Percentiles rank a stretch among this genome's conserved stretches.
These are phyloP conservation scores for Euphonia xanthogaster DNA, from an alignment of 2,797 vertebrate genomes.

Conservation along the genomic window DNA sequence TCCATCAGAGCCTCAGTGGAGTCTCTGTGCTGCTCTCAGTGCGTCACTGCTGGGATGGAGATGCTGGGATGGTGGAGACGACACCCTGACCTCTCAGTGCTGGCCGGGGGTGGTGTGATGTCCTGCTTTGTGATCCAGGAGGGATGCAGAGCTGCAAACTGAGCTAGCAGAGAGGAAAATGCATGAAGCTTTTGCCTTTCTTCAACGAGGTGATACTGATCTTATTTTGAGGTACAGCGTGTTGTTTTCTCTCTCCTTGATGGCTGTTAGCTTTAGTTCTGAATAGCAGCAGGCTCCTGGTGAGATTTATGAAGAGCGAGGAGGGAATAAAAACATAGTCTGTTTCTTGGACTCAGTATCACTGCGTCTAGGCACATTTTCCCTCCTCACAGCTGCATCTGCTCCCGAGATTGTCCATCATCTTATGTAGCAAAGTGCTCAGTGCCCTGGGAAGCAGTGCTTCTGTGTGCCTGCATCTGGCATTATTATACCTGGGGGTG, in stretches of 20 bases:
- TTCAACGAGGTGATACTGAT: not conserved
- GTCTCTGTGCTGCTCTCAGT: not conserved
- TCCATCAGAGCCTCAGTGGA: not conserved
- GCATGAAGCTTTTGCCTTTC: not conserved
- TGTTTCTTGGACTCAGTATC: not conserved
- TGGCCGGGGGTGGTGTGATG: not conserved
- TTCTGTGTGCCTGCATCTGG: not conserved
- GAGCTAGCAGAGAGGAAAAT: not conserved
- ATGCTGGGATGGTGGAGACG: rapidly evolving
- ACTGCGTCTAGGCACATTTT: rapidly evolving
- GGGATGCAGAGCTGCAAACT: not conserved
- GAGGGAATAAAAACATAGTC: not conserved
- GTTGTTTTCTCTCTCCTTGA: not conserved
- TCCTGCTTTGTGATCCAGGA: not conserved
- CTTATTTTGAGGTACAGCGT: not conserved
- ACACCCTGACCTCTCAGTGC: not conserved
- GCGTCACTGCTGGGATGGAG: not conserved
- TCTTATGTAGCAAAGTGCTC: not conserved
- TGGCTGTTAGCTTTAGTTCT: not conserved
- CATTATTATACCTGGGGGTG: not conserved
- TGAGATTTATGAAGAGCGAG: not conserved
- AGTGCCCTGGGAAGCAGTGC: not conserved
- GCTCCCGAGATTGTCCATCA: not conserved
- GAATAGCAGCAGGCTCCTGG: not conserved
- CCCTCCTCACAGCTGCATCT: not conserved